Conservation (phyloP, 2,113 vertebrate genomes). For the Heterotilapia buettikoferi region DNA sequence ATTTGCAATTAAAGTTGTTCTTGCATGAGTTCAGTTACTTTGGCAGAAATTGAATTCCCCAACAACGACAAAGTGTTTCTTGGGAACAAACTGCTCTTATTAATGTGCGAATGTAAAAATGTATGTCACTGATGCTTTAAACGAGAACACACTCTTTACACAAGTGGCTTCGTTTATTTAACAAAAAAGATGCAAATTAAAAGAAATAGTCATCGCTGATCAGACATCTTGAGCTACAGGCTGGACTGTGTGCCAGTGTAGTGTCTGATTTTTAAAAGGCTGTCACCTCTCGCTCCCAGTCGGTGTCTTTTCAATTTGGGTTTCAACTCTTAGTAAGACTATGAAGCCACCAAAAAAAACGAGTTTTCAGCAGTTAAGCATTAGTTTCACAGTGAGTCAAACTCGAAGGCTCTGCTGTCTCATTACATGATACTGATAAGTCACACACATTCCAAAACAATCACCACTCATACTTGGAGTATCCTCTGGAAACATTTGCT, state of each 20-base stretch:
- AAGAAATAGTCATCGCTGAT: background rate
- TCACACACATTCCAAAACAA: background rate
- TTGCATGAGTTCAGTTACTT: background rate
- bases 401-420: background rate
- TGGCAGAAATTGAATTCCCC: background rate
- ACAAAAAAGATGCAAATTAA: background rate
- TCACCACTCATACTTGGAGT: background rate
- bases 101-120: background rate
- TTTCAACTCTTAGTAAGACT: background rate
- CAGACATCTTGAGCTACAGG: background rate
- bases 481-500: background rate
- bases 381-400: slow-evolving; percentile 11
- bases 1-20: background rate
- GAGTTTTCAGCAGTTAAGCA: background rate
- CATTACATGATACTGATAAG: background rate
- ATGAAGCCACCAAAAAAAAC: background rate
- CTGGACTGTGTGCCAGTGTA: background rate
- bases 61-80: background rate
- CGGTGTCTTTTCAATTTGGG: background rate
- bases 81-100: background rate
- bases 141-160: background rate
- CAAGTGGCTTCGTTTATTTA: background rate
- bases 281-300: background rate
- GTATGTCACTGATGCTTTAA: background rate
- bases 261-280: background rate